Evolutionary conservation across 2,113 vertebrate genomes (phyloP).

Genomic region (Scatophagus argus): DNA sequence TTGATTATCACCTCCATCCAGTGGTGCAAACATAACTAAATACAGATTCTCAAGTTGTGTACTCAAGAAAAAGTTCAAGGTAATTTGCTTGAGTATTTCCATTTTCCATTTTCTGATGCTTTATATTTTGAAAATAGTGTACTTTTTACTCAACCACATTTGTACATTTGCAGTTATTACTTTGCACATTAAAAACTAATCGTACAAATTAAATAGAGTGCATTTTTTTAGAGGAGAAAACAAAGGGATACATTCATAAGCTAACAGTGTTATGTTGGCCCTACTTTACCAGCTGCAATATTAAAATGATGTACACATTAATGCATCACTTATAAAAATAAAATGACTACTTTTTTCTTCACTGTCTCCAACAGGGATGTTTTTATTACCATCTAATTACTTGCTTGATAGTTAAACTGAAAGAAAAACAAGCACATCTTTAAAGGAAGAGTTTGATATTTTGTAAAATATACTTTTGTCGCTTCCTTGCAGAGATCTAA

Average conservation of each 20-base stretch:
- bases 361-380: neutral
- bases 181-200: neutral
- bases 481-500: neutral
- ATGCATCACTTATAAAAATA: too few relatives aligned
- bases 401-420: too few relatives aligned
- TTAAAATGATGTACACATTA: too few relatives aligned
- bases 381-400: neutral
- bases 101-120: too few relatives aligned
- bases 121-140: too few relatives aligned
- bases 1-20: neutral
- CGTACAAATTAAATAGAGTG: neutral
- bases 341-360: too few relatives aligned
- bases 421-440: neutral
- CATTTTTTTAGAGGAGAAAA: neutral
- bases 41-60: neutral
- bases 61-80: too few relatives aligned
- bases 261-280: neutral
- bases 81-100: too few relatives aligned
- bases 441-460: neutral
- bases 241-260: neutral
- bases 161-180: neutral
- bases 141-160: too few relatives aligned
- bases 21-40: neutral
- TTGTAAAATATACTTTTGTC: neutral
- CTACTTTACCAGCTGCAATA: neutral